A percentile compares a stretch with the other conserved stretches of the same genome.
Evolutionary conservation across 2,797 vertebrate genomes (phyloP).

Genomic region (Propithecus perrieri): DNA sequence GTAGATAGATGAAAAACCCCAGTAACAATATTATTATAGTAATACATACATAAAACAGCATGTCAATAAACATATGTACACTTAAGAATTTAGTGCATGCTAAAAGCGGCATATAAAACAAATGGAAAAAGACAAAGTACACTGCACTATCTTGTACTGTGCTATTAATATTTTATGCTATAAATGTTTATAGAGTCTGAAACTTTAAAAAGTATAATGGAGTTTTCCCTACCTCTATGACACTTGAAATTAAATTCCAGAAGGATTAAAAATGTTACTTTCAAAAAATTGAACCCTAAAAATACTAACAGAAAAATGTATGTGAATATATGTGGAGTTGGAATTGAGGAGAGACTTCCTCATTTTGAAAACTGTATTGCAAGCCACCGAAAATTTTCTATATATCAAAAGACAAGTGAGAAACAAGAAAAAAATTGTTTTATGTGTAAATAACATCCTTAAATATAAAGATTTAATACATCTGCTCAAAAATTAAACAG

Average conservation of each 20-base stretch:
- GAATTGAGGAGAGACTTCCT: neutral
- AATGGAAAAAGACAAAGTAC: neutral
- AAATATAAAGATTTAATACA: neutral
- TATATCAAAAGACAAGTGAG: neutral
- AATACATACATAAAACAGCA: neutral
- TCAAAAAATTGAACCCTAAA: neutral
- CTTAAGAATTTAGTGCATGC: neutral
- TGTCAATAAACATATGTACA: neutral
- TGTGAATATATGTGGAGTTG: neutral
- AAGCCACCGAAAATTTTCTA: no score
- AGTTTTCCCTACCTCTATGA: neutral
- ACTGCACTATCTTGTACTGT: neutral
- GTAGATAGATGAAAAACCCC: neutral
- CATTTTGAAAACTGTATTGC: neutral
- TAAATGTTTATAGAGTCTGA: neutral
- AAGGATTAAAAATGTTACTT: neutral
- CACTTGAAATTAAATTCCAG: neutral
- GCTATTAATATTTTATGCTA: neutral
- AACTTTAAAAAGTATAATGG: neutral
- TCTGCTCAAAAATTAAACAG: neutral
- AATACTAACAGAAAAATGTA: neutral
- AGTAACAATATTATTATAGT: neutral
- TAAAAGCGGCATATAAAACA: neutral
- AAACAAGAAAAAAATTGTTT: neutral
- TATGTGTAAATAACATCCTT: neutral